Evolutionary conservation across 2,113 vertebrate genomes (phyloP), one percentile per base, ranked within the genome.

Genomic region (Ancistrus triradiatus): DNA sequence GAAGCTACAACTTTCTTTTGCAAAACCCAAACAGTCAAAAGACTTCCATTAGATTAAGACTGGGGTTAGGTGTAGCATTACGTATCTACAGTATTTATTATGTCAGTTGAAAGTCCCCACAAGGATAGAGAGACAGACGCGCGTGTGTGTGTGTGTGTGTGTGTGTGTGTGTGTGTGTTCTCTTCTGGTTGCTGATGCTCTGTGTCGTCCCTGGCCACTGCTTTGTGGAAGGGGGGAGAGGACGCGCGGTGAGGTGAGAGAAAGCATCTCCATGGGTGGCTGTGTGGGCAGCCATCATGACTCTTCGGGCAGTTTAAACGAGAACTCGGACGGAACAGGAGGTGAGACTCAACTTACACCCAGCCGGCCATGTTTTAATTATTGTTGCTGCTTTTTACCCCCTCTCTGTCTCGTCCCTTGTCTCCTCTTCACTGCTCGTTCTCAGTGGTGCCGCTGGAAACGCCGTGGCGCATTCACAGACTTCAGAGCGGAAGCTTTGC

Each of bases 281-380:
- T 96, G 94, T 89, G 93, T 95, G 84, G 94, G 94, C 88, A 92
- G 91, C 88, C 94, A 94, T 86, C 94, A 96, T 90, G 93, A 95
- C 84, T 96, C 94, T 76, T 93, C 93, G 75, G 94, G 94, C 87
- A 95, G 93, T 89, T 88, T 96, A 77, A 95, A 96, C 90, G 94
- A 96, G 84, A 97, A 94, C 84, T 95, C 94, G 66, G 94, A 95
- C 86, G 93, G 92, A 78, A 91, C 92, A 66, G 94, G 93, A 92
- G 94, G 94, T 94, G 79, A 81, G 80, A 68, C 9, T 6, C 27
- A 44, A 47, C n/a, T 44, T 60, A 19, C 24, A 53, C 27, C 27
- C 27, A 47, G 37, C 22, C 46, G 66, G 44, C 17, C 37, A 46
- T 42, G 19, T 59, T 62, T 62, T 48, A 21, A 37, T 59, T 15